Percentiles rank a stretch among this genome's conserved stretches.
phyloP scores from a whole-genome alignment of 2,113 vertebrate genomes.

The Pollachius pollachius region DNA sequence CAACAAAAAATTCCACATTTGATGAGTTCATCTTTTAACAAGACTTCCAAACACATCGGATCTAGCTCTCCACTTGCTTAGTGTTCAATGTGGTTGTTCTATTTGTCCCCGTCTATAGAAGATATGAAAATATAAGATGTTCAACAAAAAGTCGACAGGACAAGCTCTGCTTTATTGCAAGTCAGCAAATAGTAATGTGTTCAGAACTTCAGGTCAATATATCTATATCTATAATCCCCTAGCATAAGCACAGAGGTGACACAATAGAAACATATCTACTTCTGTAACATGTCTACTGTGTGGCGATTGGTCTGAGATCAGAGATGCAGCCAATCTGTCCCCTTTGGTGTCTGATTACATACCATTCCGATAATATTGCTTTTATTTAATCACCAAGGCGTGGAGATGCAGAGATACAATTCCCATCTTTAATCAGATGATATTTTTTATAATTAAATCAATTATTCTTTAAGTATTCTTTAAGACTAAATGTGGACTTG shows the following conservation, averaged over 20 bases:
- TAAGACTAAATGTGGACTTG: background rate
- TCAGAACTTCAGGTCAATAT: background rate
- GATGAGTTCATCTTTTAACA: conserved; percentile 53
- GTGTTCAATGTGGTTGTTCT: background rate
- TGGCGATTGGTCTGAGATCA: background rate
- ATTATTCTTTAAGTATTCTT: background rate
- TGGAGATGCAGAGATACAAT: background rate
- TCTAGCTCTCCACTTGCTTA: background rate
- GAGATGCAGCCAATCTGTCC: conserved; percentile 5
- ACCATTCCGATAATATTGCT: conserved; percentile 51
- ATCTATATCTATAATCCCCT: too few relatives aligned
- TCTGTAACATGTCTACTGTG: background rate
- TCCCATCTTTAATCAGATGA: background rate
- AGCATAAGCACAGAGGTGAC: too few relatives aligned
- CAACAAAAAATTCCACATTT: conserved; percentile 44
- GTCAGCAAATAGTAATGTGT: conserved; percentile 14
- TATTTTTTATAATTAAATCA: background rate
- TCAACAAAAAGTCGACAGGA: conserved; percentile 2
- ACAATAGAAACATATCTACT: too few relatives aligned
- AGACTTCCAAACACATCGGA: background rate
- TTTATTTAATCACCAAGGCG: conserved; percentile 21
- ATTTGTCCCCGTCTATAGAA: conserved; percentile 3
- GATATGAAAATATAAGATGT: conserved; percentile 12
- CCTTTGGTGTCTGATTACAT: conserved; percentile 24
- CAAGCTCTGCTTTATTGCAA: conserved; percentile 30